These are phyloP conservation scores for Tyrophagus putrescentiae DNA, from an alignment of 1,140 invertebrate genomes.

Conservation along the genomic window DNA sequence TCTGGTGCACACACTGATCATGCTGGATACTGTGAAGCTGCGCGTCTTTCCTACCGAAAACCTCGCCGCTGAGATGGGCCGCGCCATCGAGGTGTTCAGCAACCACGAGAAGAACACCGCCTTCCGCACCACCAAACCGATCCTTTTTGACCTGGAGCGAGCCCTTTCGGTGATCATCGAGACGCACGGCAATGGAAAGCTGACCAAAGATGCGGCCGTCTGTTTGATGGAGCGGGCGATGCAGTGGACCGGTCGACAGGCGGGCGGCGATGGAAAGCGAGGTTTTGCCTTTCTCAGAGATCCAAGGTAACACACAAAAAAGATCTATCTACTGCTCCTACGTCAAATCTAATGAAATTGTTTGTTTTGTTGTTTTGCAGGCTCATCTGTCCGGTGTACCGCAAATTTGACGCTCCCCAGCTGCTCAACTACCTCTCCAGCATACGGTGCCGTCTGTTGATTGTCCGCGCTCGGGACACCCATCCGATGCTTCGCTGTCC, in stretches of 20 bases:
- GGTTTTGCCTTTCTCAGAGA: slow-evolving; percentile 8
- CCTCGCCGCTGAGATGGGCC: neutral
- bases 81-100: neutral
- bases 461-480: slow-evolving; percentile 23
- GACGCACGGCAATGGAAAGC: neutral
- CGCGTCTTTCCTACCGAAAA: neutral
- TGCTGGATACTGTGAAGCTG: slow-evolving; percentile 39
- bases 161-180: neutral
- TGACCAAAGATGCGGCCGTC: neutral
- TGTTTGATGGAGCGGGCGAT: slow-evolving; percentile 13
- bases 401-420: neutral
- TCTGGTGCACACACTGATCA: slow-evolving; percentile 38
- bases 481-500: slow-evolving; percentile 1
- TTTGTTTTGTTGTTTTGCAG: neutral
- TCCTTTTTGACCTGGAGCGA: neutral
- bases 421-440: slow-evolving; percentile 10
- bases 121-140: neutral
- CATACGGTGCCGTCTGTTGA: slow-evolving; percentile 24
- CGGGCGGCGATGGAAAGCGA: neutral
- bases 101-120: neutral
- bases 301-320: neutral
- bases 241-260: slow-evolving; percentile 1
- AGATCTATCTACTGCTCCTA: too few species aligned
- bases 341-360: too few species aligned
- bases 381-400: neutral